Evolutionary conservation across 2,888 invertebrate species (phyloP), one percentile per base, ranked within the genome.

Genomic region (Polydrusus cervinus): DNA sequence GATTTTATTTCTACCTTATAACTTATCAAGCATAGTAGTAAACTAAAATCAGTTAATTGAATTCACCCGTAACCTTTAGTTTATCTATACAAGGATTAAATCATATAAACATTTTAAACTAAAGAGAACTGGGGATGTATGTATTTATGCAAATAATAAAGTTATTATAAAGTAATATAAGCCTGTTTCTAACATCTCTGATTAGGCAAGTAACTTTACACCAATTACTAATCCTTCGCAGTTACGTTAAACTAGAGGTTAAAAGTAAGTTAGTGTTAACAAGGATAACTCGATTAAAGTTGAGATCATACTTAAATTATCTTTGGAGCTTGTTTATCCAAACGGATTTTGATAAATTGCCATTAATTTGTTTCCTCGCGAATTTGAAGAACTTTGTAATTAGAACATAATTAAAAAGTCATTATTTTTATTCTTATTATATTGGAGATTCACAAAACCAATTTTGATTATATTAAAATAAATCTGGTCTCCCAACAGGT

Each of bases 281-380:
- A 18, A 20, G 18, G 20, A 11, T 13, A 51, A 51, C 51, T 51
- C 47, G 51, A 20, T 18, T 20, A 51, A 51, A 51, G 20, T 51
- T 20, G 20, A 20, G 51, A 51, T 51, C 20, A 51, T 51, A 51
- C 20, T 51, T 51, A 51, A 47, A 20, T 51, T 51, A 51, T 51
- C 20, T 51, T 51, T 51, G 8, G 3, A 51, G 20, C 9, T 51
- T 20, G 20, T 51, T 51, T 51, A 51, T 51, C 20, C 51, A 20
- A 20, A 51, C 13, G 51, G 51, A 51, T 51, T 16, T 47, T 47
- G 47, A 47, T 47, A 47, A 16, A 16, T 47, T 47, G 9, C 9
- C 7, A n/a, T 9, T 47, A 47, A 16, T 47, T 47, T 47, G 16
- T 47, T 34, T 10, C n/a, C 47, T 47, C 9, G 16, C 16, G 16